These are phyloP conservation scores for Biston betularia DNA, from an alignment of 2,888 invertebrate species.

Conservation along the genomic window DNA sequence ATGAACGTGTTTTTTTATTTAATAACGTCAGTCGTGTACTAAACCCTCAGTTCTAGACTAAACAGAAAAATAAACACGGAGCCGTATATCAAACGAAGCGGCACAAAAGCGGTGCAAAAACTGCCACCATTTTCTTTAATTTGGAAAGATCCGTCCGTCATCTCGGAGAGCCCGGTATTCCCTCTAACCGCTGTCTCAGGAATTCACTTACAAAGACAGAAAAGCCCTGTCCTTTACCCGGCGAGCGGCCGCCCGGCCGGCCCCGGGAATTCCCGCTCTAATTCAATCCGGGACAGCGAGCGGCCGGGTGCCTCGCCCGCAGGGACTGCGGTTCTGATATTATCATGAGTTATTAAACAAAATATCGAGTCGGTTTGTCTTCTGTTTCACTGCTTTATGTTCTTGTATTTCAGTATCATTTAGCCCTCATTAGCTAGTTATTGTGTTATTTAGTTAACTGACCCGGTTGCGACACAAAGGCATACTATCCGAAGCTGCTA, in stretches of 20 bases:
- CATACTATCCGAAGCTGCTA: too few relatives aligned
- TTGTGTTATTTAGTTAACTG: too few relatives aligned
- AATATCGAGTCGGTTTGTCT: background rate
- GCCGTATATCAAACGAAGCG: background rate
- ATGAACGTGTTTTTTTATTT: too few relatives aligned
- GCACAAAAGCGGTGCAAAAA: background rate
- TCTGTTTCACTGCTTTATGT: background rate
- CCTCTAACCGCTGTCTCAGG: conserved; percentile 27
- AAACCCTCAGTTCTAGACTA: too few relatives aligned
- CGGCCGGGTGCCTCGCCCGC: conserved; percentile 4
- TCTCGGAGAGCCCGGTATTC: conserved; percentile 1
- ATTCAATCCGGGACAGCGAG: conserved; percentile 42
- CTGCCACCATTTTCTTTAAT: background rate
- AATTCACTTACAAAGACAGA: conserved; percentile 34
- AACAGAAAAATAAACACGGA: background rate
- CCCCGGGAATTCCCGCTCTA: conserved; percentile 33
- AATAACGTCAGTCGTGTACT: too few relatives aligned
- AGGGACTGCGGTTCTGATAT: conserved; percentile 1
- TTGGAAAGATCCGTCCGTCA: background rate
- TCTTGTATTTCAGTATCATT: background rate
- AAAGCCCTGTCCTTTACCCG: conserved; percentile 22
- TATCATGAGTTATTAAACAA: conserved; percentile 2
- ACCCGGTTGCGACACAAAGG: too few relatives aligned
- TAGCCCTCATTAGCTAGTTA: background rate
- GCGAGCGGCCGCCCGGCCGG: conserved; percentile 20